phyloP scores from a whole-genome alignment of 2,888 invertebrate genomes.

The Apamea anceps region DNA sequence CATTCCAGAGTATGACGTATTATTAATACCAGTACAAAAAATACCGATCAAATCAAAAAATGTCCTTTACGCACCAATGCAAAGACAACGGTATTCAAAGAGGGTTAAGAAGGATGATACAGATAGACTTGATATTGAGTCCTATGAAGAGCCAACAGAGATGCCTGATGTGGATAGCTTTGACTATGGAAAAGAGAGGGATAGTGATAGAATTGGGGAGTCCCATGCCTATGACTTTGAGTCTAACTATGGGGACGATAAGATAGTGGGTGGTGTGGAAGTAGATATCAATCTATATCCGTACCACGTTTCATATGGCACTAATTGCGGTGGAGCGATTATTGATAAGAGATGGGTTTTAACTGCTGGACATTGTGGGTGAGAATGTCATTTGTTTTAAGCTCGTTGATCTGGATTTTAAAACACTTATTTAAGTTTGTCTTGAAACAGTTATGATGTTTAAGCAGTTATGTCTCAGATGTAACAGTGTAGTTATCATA shows the following conservation, averaged over 20 bases:
- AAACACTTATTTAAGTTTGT: not conserved
- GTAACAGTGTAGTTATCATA: not conserved
- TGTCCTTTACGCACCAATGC: conserved; percentile 42
- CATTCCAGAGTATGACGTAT: conserved; percentile 79
- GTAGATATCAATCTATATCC: conserved; percentile 86
- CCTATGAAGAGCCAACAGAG: conserved; percentile 80
- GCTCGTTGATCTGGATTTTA: not conserved
- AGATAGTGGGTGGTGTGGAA: conserved; percentile 85
- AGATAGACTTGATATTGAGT: conserved; percentile 77
- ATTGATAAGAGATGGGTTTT: conserved; percentile 83
- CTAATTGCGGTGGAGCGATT: conserved; percentile 86
- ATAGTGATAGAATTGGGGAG: conserved; percentile 47
- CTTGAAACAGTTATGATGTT: not conserved
- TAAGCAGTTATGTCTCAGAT: not conserved
- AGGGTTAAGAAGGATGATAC: conserved; percentile 54
- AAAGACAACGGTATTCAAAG: conserved; percentile 39
- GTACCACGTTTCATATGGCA: conserved; percentile 85
- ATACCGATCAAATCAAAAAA: conserved; percentile 58
- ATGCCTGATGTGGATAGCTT: conserved; percentile 78
- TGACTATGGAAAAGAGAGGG: conserved; percentile 74
- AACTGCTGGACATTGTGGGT: conserved; percentile 89
- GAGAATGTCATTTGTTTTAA: conserved; percentile 61
- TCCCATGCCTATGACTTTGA: conserved; percentile 56
- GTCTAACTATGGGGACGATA: conserved; percentile 76
- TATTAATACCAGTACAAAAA: conserved; percentile 78